A percentile compares a stretch with the other conserved stretches of the same genome.
phyloP scores from a whole-genome alignment of 2,113 vertebrate species.

The Lophura nycthemera region DNA sequence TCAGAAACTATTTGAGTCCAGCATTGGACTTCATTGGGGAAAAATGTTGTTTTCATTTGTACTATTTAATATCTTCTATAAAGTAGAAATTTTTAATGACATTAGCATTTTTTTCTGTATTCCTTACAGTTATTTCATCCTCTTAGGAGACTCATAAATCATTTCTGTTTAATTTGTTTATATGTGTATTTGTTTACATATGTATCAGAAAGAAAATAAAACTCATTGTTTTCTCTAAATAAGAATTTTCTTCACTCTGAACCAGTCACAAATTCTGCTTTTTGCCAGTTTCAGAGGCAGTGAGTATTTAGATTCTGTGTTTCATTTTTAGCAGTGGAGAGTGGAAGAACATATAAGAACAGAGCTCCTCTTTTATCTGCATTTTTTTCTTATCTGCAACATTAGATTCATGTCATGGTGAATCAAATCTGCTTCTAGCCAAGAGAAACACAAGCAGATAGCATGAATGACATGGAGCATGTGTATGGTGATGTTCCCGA shows the following conservation, averaged over 20 bases:
- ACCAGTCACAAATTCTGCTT: background rate
- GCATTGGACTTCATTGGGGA: background rate
- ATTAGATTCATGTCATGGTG: background rate
- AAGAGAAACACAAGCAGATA: background rate
- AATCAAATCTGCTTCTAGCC: background rate
- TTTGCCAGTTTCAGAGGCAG: background rate
- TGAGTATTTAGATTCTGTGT: background rate
- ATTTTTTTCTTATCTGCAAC: conserved; percentile 6
- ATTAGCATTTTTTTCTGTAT: background rate
- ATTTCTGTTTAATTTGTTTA: background rate
- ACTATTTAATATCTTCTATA: background rate
- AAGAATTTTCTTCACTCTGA: conserved; percentile 4
- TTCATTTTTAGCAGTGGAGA: background rate
- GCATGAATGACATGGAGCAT: background rate
- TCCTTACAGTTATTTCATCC: background rate
- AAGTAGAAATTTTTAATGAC: background rate
- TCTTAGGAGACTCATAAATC: background rate
- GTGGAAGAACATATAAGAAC: background rate
- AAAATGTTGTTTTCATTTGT: background rate
- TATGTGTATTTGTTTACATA: background rate
- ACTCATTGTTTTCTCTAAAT: background rate
- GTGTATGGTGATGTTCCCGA: background rate
- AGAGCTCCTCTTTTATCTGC: conserved; percentile 22
- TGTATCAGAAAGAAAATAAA: background rate
- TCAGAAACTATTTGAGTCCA: background rate